Evolutionary conservation across 2,113 vertebrate species (phyloP).

Genomic region (Ochotona princeps): DNA sequence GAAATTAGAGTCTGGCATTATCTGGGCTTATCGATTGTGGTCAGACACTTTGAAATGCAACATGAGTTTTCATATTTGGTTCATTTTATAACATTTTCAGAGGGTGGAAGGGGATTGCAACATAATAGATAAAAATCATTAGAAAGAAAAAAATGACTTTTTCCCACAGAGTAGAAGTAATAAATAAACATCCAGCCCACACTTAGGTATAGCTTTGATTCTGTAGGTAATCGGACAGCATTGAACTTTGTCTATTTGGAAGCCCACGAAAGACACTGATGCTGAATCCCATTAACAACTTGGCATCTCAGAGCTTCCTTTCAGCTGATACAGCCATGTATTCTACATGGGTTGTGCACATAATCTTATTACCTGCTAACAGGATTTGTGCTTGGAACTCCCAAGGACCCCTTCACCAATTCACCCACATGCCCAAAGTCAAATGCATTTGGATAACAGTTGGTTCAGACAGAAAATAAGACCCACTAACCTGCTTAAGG

Average conservation of each 20-base stretch:
- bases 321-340: background rate
- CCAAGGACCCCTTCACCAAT: background rate
- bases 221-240: slow-evolving; percentile 63
- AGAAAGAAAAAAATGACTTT: slow-evolving; percentile 58
- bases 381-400: slow-evolving; percentile 64
- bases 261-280: slow-evolving; percentile 76
- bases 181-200: slow-evolving; percentile 74
- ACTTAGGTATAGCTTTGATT: slow-evolving; percentile 66
- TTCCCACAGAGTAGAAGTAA: slow-evolving; percentile 58
- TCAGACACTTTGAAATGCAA: slow-evolving; percentile 46
- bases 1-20: slow-evolving; percentile 44
- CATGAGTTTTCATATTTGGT: slow-evolving; percentile 41
- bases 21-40: slow-evolving; percentile 11
- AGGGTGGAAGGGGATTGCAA: slow-evolving; percentile 66
- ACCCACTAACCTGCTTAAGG: slow-evolving; percentile 53
- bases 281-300: slow-evolving; percentile 73
- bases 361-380: slow-evolving; percentile 64
- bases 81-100: slow-evolving; percentile 42
- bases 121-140: slow-evolving; percentile 67
- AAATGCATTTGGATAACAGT: background rate
- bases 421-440: background rate
- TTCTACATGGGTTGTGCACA: slow-evolving; percentile 5
- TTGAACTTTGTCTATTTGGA: slow-evolving; percentile 82
- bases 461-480: slow-evolving; percentile 8
- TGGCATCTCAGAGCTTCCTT: slow-evolving; percentile 56